phyloP scores from a whole-genome alignment of 2,113 vertebrate genomes.

The Salvator merianae region DNA sequence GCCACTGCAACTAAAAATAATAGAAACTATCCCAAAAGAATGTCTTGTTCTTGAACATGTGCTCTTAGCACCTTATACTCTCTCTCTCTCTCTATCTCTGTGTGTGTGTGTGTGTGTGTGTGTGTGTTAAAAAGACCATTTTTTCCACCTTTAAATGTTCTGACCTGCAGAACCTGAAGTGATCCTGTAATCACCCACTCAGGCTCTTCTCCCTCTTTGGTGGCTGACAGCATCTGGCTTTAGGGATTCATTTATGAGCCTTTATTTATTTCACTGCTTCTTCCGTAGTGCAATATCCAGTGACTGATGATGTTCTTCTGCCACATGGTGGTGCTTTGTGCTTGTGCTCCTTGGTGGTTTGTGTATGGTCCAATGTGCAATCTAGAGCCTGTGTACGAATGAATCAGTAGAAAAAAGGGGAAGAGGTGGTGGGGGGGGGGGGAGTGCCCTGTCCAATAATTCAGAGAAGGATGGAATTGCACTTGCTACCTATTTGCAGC shows the following conservation, averaged over 20 bases:
- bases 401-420: slow-evolving; percentile 1
- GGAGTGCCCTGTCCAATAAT: slow-evolving; percentile 56
- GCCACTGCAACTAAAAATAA: too few relatives aligned
- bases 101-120: background rate
- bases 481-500: slow-evolving; percentile 54
- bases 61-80: background rate
- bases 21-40: background rate
- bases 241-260: background rate
- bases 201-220: background rate
- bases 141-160: background rate
- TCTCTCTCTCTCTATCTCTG: too few relatives aligned
- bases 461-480: slow-evolving; percentile 38
- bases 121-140: background rate
- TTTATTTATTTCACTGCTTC: slow-evolving; percentile 46
- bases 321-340: slow-evolving; percentile 73
- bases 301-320: slow-evolving; percentile 69
- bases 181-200: background rate
- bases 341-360: slow-evolving; percentile 40
- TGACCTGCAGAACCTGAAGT: background rate
- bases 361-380: background rate
- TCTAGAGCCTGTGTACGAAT: slow-evolving; percentile 12
- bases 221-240: slow-evolving; percentile 6
- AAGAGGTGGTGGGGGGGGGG: slow-evolving; percentile 27
- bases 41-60: background rate
- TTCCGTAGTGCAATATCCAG: slow-evolving; percentile 36